Evolutionary conservation across 2,113 vertebrate genomes (phyloP), one percentile per base, ranked within the genome.

Genomic region (Microtus pennsylvanicus): DNA sequence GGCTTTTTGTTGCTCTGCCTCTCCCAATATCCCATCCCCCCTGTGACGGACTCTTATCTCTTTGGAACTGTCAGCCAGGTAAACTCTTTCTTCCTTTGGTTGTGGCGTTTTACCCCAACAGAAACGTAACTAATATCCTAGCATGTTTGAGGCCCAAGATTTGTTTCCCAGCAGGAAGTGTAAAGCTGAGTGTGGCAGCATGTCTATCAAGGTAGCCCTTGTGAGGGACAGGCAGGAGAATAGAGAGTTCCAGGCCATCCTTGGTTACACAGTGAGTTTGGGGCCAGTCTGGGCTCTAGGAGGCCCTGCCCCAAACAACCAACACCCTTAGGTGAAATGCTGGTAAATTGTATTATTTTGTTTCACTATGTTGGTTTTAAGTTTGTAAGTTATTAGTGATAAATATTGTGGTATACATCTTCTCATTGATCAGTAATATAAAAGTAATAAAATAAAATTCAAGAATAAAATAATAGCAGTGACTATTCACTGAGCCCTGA

Each of bases 301-400:
- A 72, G 72, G 72, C 47, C 13, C 67, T 88, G 22, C n/a, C 45
- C 26, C 85, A 72, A 35, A 24, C 45, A 72, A 74, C 17, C 33
- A 74, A 58, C 33, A 88, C n/a, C 24, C 69, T 58, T 42, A 33
- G 61, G 61, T 14, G 85, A 50, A 95, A 95, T n/a, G 33, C 63
- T 90, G 78, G 91, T 72, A 96, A 67, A 50, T 50, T 94, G 8
- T 63, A 69, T 42, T 78, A 26, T 83, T 77, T 90, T 72, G 91
- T 94, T 92, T 95, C 55, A 93, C 63, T 91, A 55, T 38, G 30
- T 82, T 75, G 38, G 26, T 97, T 76, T 97, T 87, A 63, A 82
- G 75, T 94, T 92, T 95, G 70, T 82, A 88, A 92, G 72, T 74
- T 81, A 78, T 77, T 81, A 77, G 14, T 47, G 12, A 12, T 67